phyloP scores from a whole-genome alignment of 2,113 vertebrate genomes.

The Alces alces region DNA sequence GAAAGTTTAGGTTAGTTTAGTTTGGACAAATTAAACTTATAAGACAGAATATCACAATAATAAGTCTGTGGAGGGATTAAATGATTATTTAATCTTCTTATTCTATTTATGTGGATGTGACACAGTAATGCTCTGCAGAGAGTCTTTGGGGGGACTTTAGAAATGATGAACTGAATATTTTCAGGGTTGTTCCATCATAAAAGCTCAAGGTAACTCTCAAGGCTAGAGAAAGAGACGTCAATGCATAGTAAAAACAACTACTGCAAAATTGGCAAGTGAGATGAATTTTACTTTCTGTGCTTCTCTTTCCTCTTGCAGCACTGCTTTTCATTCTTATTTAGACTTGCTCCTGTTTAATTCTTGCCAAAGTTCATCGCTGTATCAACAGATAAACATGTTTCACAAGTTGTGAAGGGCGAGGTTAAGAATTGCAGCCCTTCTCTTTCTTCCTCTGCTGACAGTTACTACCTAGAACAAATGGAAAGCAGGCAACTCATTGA shows the following conservation, averaged over 20 bases:
- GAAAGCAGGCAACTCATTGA: not conserved
- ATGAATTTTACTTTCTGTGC: not conserved
- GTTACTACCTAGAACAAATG: not conserved
- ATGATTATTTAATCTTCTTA: constrained; percentile 24
- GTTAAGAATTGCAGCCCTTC: not conserved
- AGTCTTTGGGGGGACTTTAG: not conserved
- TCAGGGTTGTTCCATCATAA: not conserved
- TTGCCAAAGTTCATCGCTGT: not conserved
- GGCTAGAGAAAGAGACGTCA: not conserved
- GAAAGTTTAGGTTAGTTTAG: constrained; percentile 30
- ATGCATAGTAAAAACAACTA: not conserved
- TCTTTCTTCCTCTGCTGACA: not conserved
- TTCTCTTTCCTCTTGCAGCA: not conserved
- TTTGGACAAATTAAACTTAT: constrained; percentile 7
- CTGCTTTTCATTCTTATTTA: not conserved
- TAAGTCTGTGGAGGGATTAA: not conserved
- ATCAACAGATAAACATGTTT: not conserved
- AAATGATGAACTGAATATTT: constrained; percentile 9
- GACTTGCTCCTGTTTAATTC: not conserved
- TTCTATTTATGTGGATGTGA: not conserved
- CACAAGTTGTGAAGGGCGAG: not conserved
- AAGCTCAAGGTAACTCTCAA: not conserved
- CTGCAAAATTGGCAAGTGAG: not conserved
- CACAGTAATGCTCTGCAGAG: not conserved
- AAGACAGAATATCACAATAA: constrained; percentile 4